phyloP scores from a whole-genome alignment of 2,888 invertebrate species.

The Cepaea hortensis region DNA sequence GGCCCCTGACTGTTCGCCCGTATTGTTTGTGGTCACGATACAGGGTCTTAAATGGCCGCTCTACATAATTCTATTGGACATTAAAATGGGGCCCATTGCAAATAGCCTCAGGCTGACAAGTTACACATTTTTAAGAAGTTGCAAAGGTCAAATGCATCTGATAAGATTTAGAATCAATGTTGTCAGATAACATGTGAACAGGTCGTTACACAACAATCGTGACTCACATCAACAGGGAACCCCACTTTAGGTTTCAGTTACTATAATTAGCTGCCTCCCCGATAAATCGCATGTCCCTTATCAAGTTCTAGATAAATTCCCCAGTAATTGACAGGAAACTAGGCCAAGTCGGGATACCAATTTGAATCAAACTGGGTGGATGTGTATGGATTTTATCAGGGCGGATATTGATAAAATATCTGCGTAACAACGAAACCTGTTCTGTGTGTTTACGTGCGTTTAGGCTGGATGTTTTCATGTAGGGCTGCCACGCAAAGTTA shows the following conservation, averaged over 20 bases:
- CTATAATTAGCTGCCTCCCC: background rate
- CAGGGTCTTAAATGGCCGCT: too few species aligned
- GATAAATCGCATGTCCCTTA: background rate
- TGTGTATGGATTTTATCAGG: background rate
- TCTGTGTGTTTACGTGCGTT: background rate
- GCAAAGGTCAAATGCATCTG: background rate
- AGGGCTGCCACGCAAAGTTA: background rate
- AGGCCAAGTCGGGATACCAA: background rate
- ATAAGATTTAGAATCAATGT: background rate
- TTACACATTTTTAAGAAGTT: too few species aligned
- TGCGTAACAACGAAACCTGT: background rate
- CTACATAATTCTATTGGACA: too few species aligned
- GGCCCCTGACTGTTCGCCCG: too few species aligned
- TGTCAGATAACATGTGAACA: background rate
- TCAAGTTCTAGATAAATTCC: background rate
- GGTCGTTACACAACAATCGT: background rate
- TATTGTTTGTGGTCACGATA: too few species aligned
- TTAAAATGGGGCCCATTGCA: too few species aligned
- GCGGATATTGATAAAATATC: background rate
- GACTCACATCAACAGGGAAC: background rate
- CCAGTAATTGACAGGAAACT: background rate
- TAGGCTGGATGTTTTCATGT: too few species aligned
- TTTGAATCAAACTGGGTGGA: background rate
- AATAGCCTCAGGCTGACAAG: too few species aligned
- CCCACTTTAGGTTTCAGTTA: background rate